These are phyloP conservation scores for Hylia prasina DNA, from an alignment of 2,113 vertebrate genomes.

Conservation along the genomic window DNA sequence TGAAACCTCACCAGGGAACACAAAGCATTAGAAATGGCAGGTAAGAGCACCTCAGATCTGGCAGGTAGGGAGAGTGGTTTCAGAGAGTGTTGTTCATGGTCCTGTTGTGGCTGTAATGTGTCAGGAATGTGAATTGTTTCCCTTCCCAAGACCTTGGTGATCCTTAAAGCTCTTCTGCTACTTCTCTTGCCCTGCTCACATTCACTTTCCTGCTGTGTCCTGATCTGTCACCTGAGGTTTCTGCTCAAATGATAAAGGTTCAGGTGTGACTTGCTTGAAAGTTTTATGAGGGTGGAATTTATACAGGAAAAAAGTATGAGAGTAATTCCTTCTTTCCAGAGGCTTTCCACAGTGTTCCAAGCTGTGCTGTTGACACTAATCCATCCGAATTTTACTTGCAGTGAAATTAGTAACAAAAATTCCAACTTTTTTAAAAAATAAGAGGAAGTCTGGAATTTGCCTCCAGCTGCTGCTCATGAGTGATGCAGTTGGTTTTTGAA, in stretches of 20 bases:
- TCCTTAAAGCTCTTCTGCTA: not conserved
- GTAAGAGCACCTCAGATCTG: not conserved
- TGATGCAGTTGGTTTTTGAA: not conserved
- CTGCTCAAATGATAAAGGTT: not conserved
- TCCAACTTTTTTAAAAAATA: not conserved
- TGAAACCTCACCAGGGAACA: not conserved
- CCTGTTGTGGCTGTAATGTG: not conserved
- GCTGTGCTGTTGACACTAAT: not conserved
- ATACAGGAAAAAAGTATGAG: not conserved
- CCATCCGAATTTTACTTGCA: not conserved
- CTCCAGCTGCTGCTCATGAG: not conserved
- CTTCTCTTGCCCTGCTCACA: not conserved
- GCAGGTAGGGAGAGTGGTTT: not conserved
- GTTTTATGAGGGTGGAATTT: not conserved
- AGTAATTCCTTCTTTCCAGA: not conserved
- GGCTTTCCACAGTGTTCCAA: not conserved
- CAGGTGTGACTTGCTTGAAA: not conserved
- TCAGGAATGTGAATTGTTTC: not conserved
- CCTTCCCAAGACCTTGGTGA: not conserved
- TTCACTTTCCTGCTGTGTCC: not conserved
- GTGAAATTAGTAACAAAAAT: not conserved
- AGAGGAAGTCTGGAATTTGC: not conserved
- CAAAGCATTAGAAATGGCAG: conserved; percentile 32
- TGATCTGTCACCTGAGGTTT: not conserved
- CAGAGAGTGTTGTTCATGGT: not conserved